Base-by-base conservation (phyloP, 2,888 invertebrate species). In the Anodontia alba region DNA sequence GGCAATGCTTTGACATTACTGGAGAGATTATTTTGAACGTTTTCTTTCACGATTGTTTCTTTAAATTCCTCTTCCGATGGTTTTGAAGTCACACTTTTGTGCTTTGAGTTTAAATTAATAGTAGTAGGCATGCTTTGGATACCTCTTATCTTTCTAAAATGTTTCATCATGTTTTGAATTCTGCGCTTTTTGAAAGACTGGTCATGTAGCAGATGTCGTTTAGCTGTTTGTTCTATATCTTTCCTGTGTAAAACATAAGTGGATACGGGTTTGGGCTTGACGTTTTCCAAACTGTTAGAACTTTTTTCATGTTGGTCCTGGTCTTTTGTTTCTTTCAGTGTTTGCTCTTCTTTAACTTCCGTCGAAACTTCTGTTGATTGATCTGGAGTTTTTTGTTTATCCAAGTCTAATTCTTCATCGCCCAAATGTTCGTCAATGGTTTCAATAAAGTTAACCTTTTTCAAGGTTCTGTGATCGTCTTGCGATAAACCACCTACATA, bases 131-230 rank as follows among this genome's bases (percentile, higher is more conserved):
- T 17, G 20, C 20, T 62, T 33, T 62, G 62, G 29, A 20, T 20
- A 10, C 62, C 62, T 17, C 62, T 26, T 12, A 62, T 62, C 62
- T 62, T 62, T 33, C 62, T 31, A 62, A 62, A 62, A 17, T 62
- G 62, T 33, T 62, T 62, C 62, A 62, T 62, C 62, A 62, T 62
- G 17, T 62, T 62, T 62, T 62, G 62, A 12, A 62, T 2, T 10
- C 20, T 62, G 3, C n/a, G 62, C 23, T 31, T 62, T 20, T 62
- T 62, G 31, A 33, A 17, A 33, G 33, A 10, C 1, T 62, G 31
- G 5, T 62, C 62, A 33, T 33, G 62, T 33, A 62, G 20, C 12
- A 12, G 1, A 20, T 33, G 62, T 33, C 33, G 31, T 33, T 29
- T 31, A 1, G 20, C 31, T 17, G 33, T 15, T 17, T 62, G 62